Percentiles rank a stretch among this genome's conserved stretches.
These are phyloP conservation scores for Agonopterix arenella DNA, from an alignment of 2,888 invertebrate species.

Conservation along the genomic window DNA sequence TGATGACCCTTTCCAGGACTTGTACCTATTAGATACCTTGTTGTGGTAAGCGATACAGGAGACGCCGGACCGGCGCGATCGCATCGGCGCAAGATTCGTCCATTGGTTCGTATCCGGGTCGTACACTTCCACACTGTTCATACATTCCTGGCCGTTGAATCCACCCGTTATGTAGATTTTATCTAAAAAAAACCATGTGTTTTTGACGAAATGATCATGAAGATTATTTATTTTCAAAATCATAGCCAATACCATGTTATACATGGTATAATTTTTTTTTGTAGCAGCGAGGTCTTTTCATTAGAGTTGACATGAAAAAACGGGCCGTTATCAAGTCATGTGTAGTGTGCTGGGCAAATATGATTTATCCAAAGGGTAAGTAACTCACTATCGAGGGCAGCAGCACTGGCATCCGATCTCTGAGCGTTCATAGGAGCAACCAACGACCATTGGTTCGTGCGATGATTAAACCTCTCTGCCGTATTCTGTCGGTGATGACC, in stretches of 20 bases:
- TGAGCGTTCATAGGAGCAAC: conserved; percentile 93
- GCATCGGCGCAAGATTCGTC: conserved; percentile 88
- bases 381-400: conserved; percentile 83
- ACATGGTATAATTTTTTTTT: neutral
- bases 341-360: too few relatives aligned
- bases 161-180: conserved; percentile 91
- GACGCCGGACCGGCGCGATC: conserved; percentile 92
- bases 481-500: conserved; percentile 91
- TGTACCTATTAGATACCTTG: conserved; percentile 61
- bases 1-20: too few relatives aligned
- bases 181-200: conserved; percentile 49
- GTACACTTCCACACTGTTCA: conserved; percentile 89
- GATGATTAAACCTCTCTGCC: conserved; percentile 89
- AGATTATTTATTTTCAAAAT: neutral
- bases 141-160: conserved; percentile 93
- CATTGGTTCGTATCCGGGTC: conserved; percentile 88
- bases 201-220: neutral
- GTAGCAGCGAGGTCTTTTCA: neutral
- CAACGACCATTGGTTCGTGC: conserved; percentile 91
- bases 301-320: neutral
- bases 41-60: conserved; percentile 92
- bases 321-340: too few relatives aligned
- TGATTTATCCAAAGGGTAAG: neutral
- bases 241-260: neutral
- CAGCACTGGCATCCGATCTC: conserved; percentile 93